These are phyloP conservation scores for Catocala sponsa DNA, from an alignment of 2,888 invertebrate genomes.

Conservation along the genomic window DNA sequence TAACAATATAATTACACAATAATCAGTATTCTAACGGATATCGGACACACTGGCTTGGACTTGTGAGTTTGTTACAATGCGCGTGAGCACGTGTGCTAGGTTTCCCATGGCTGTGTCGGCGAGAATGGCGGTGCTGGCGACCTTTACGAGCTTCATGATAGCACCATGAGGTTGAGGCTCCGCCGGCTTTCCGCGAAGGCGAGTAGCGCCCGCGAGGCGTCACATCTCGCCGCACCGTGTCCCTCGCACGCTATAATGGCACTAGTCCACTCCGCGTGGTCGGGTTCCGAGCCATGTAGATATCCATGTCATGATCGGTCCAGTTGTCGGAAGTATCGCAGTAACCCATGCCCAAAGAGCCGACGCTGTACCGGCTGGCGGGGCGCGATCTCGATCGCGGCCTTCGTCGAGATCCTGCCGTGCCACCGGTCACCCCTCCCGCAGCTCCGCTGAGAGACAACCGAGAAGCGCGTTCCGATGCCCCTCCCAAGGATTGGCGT, in stretches of 20 bases:
- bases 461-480: conserved; percentile 94
- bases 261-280: conserved; percentile 95
- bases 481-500: conserved; percentile 94
- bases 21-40: conserved; percentile 43
- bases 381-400: conserved; percentile 94
- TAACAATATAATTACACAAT: conserved; percentile 46
- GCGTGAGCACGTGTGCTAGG: conserved; percentile 40
- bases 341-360: conserved; percentile 95
- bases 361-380: conserved; percentile 93
- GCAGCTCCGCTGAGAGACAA: conserved; percentile 91
- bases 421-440: conserved; percentile 89
- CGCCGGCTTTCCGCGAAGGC: conserved; percentile 56
- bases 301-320: conserved; percentile 98
- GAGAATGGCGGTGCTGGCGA: conserved; percentile 54
- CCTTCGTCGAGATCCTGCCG: conserved; percentile 90
- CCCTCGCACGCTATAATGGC: conserved; percentile 90
- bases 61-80: conserved; percentile 43
- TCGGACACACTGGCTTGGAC: conserved; percentile 39
- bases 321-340: conserved; percentile 97
- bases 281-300: conserved; percentile 97
- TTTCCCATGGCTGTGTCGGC: conserved; percentile 45
- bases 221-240: conserved; percentile 60
- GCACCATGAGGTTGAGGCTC: conserved; percentile 66
- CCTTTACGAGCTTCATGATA: conserved; percentile 58
- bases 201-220: conserved; percentile 62